Conservation (phyloP, 2,113 vertebrate species). For the Pterocles orientalis region DNA sequence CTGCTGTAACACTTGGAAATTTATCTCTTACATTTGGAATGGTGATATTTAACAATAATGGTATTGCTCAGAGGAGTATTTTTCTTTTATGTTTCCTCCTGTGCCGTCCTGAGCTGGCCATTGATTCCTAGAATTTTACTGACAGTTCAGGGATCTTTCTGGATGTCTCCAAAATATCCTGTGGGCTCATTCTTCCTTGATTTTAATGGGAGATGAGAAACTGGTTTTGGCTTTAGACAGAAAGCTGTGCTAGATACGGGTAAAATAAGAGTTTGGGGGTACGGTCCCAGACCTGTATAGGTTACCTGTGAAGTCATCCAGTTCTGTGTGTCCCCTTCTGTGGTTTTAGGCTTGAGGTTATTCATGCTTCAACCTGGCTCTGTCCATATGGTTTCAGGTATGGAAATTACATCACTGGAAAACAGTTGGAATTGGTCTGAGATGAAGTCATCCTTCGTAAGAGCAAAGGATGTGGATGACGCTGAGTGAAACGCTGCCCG, state of each 20-base stretch:
- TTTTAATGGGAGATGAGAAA: constrained; percentile 1
- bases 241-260: not conserved
- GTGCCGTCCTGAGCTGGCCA: not conserved
- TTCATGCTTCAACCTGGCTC: not conserved
- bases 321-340: not conserved
- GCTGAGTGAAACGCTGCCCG: not conserved
- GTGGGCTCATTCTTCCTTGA: not conserved
- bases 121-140: constrained; percentile 35
- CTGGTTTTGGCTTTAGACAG: not conserved
- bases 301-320: not conserved
- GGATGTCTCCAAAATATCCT: not conserved
- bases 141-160: not conserved
- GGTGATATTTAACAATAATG: constrained; percentile 73
- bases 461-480: not conserved
- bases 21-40: constrained; percentile 64
- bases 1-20: constrained; percentile 57
- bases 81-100: constrained; percentile 3
- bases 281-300: not conserved
- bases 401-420: not conserved
- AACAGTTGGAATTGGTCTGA: not conserved
- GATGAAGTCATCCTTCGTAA: not conserved
- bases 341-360: not conserved
- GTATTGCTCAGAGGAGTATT: constrained; percentile 28
- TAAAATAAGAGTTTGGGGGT: not conserved
- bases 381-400: not conserved